These are phyloP conservation scores for Cheirogaleus medius DNA, from an alignment of 2,113 vertebrate species.

Conservation along the genomic window DNA sequence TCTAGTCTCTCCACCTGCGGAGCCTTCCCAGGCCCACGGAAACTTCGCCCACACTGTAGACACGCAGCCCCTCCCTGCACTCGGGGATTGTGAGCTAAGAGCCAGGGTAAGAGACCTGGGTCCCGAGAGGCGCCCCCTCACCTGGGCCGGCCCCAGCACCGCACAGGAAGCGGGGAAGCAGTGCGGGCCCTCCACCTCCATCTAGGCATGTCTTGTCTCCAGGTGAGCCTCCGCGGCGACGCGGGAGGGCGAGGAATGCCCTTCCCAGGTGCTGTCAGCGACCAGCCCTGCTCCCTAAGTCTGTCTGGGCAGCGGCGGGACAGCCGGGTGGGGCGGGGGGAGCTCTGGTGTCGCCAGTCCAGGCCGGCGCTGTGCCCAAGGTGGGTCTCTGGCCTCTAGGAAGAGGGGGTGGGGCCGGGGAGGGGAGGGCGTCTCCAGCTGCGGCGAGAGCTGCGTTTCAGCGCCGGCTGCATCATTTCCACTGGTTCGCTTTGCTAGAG, in stretches of 20 bases:
- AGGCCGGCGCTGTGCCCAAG: neutral
- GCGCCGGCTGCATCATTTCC: neutral
- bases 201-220: slow-evolving; percentile 42
- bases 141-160: neutral
- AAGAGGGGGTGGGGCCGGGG: accelerated
- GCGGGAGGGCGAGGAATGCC: neutral
- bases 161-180: neutral
- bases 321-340: neutral
- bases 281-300: neutral
- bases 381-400: neutral
- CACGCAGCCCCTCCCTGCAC: slow-evolving; percentile 45
- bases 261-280: neutral
- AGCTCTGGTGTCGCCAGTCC: neutral
- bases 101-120: neutral
- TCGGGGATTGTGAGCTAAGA: slow-evolving; percentile 76
- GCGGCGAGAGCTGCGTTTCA: neutral
- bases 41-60: neutral
- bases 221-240: neutral
- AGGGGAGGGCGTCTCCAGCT: neutral
- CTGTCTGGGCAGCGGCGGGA: neutral
- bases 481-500: neutral
- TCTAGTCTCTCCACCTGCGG: neutral
- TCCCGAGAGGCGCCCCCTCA: neutral
- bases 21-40: accelerated
- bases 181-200: neutral